Base-by-base conservation (phyloP, 2,888 invertebrate genomes). In the Trimorus sp. region DNA sequence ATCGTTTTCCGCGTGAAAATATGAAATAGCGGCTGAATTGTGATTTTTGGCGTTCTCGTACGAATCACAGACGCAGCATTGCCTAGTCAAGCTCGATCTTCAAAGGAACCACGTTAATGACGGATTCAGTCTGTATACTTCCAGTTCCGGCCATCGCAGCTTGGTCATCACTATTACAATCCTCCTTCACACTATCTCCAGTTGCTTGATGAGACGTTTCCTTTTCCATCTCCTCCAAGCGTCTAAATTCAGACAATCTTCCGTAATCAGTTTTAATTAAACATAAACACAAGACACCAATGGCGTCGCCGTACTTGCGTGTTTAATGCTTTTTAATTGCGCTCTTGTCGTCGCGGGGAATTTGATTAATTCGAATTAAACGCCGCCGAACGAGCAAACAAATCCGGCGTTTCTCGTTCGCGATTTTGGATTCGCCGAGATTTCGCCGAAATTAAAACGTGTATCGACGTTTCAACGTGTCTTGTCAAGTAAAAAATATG, bases 111-210 rank as follows among this genome's bases (percentile, higher is more conserved):
- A 45, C 68, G 81, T 68, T 78, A 76, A 81, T 77, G 81, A 77
- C 73, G 62, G 71, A 73, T 76, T 81, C 81, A 76, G 76, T 62
- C 63, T 68, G 81, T 77, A 81, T 81, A 81, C 76, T 76, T 81
- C 81, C 81, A 60, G 66, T 81, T 77, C 81, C 76, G 81, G 81
- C 68, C 68, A 76, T 81, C 76, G 58, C 38, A 62, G 81, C 81
- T 73, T 76, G 76, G 76, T 81, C 81, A 81, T 81, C 81, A 73
- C 68, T 76, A 81, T 77, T 73, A 63, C 81, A 76, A 77, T 73
- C 56, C 81, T 81, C 81, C 81, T 81, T 81, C 76, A 15, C 66
- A 76, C 71, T 54, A 66, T 71, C 76, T 80, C 80, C 48, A 80
- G 59, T 80, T 76, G 56, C 80, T 70, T 80, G 80, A 80, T 76